A percentile compares a stretch with the other conserved stretches of the same genome.
Evolutionary conservation across 2,113 vertebrate species (phyloP).

Genomic region (Manacus vitellinus): DNA sequence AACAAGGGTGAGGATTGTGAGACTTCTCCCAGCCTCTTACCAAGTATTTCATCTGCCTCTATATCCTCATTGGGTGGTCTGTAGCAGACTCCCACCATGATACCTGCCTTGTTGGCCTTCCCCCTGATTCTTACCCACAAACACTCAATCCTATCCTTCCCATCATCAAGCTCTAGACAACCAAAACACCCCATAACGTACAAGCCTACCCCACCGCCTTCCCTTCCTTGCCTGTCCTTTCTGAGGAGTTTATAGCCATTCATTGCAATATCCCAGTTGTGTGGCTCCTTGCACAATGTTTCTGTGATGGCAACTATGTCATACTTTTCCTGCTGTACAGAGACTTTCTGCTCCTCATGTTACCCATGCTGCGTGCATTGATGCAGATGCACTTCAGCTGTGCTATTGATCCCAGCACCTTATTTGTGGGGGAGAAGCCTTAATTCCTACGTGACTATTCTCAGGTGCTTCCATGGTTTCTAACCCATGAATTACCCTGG

Average conservation of each 20-base stretch:
- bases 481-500: background rate
- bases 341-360: background rate
- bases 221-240: background rate
- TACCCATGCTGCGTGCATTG: background rate
- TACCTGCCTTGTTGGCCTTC: background rate
- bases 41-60: background rate
- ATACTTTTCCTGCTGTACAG: background rate
- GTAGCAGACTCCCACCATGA: fast-evolving
- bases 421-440: background rate
- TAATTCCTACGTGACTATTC: background rate
- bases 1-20: background rate
- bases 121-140: background rate
- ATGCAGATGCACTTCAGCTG: background rate
- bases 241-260: background rate
- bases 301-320: background rate
- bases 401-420: background rate
- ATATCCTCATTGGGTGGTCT: background rate
- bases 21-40: background rate
- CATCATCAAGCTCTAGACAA: background rate
- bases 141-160: background rate
- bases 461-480: background rate
- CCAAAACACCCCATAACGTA: background rate
- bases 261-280: background rate
- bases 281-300: background rate
- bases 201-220: background rate